Base-by-base conservation (phyloP, 2,797 vertebrate species). In the Anomalospiza imberbis region DNA sequence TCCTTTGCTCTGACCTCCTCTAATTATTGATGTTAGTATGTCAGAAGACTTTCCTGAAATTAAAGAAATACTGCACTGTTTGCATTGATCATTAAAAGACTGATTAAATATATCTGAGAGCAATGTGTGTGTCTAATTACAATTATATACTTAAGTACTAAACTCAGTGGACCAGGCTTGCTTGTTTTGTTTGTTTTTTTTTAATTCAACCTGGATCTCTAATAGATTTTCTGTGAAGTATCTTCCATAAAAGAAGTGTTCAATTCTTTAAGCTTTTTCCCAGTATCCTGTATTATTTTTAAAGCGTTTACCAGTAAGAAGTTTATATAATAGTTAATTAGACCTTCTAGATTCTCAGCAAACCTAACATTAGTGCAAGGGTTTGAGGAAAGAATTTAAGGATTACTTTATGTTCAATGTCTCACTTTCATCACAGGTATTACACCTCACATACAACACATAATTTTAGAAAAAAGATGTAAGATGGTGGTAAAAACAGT, bases 31-130 rank as follows among this genome's bases (percentile, higher is more conserved):
- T 85, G 21, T 3, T 75, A 63, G 8, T 19, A 51, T 88, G 38
- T 70, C 57, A 91, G 61, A 91, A 67, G 29, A 67, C 34, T 75
- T 86, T 45, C 29, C 11, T 70, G 29, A 68, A 92, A 58, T 65
- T 66, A 42, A 93, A 92, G 47, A 60, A 92, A 66, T 60, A 80
- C 22, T 50, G 3, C 24, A 15, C 21, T 86, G 3, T 87, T 90
- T 89, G 66, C 84, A 51, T 85, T 8, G 17, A 72, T 91, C 71
- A 88, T 57, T 83, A 88, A 79, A 94, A 81, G 17, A 47, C 20
- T 66, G 42, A 94, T 88, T 92, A 76, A 92, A 26, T 54, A 65
- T 20, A 8, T 67, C 71, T 92, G 54, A 93, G 25, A 85, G 20
- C 9, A 81, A 47, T 32, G 28, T 1, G 3, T 84, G n/a, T 77